These are phyloP conservation scores for Teinopalpus imperialis DNA, from an alignment of 2,888 invertebrate genomes.

Conservation along the genomic window DNA sequence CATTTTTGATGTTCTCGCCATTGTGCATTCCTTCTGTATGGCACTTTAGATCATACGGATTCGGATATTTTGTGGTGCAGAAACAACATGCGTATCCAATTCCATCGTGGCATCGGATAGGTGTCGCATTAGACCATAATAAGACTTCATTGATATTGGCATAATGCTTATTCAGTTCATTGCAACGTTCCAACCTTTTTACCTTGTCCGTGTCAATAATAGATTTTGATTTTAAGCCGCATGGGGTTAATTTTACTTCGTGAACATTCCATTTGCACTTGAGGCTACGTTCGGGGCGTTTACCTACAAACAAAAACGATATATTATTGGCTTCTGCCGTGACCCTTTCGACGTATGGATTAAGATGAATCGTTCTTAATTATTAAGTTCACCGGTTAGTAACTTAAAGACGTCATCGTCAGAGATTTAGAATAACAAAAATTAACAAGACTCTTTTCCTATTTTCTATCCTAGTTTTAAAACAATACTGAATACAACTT, in stretches of 20 bases:
- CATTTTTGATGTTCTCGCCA: slow-evolving; percentile 29
- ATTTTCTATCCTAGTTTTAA: too few species aligned
- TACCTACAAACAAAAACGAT: slow-evolving; percentile 34
- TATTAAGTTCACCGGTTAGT: too few species aligned
- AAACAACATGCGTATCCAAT: slow-evolving; percentile 44
- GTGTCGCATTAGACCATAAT: slow-evolving; percentile 46
- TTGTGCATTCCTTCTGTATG: slow-evolving; percentile 43
- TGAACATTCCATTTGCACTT: neutral
- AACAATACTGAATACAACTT: too few species aligned
- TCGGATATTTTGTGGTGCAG: slow-evolving; percentile 38
- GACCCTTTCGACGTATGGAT: slow-evolving; percentile 3
- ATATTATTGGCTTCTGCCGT: slow-evolving; percentile 37
- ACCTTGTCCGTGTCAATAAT: too few species aligned
- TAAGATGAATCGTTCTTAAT: too few species aligned
- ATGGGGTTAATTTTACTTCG: neutral
- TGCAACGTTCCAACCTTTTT: neutral
- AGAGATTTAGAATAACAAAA: too few species aligned
- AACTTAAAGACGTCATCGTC: too few species aligned
- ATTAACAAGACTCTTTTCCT: too few species aligned
- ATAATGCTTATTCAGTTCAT: slow-evolving; percentile 59
- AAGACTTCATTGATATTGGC: slow-evolving; percentile 44
- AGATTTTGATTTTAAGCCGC: too few species aligned
- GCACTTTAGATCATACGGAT: slow-evolving; percentile 43
- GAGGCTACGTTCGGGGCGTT: slow-evolving; percentile 2
- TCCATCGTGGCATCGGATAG: slow-evolving; percentile 38